Conservation (phyloP, 2,888 invertebrate species). For the Oxycera nigricornis region DNA sequence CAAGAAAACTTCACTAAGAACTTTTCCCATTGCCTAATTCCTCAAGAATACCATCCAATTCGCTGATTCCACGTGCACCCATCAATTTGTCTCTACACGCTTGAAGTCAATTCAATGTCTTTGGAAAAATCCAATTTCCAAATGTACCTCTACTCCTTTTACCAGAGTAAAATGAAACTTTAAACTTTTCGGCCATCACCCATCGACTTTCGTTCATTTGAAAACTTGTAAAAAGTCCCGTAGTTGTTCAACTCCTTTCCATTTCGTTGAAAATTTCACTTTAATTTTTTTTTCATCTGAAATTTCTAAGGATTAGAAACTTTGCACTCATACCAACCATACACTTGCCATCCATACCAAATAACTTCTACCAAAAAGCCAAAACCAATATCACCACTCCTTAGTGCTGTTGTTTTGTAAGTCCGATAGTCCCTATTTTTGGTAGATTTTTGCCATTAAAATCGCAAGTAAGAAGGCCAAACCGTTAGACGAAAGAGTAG, state of each 20-base stretch:
- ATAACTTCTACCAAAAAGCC: conserved; percentile 4
- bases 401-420: neutral
- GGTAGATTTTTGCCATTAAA: neutral
- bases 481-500: neutral
- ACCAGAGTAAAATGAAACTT: too few species aligned
- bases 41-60: too few species aligned
- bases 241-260: neutral
- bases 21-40: too few species aligned
- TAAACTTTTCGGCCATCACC: too few species aligned
- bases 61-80: too few species aligned
- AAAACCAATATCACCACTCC: conserved; percentile 14
- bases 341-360: neutral
- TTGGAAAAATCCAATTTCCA: too few species aligned
- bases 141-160: too few species aligned
- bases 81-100: too few species aligned
- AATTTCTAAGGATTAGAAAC: conserved; percentile 18
- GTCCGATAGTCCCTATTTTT: neutral
- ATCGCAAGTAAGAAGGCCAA: neutral
- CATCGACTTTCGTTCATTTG: too few species aligned
- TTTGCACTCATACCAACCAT: neutral
- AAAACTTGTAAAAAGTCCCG: neutral
- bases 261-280: neutral
- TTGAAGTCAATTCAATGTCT: too few species aligned
- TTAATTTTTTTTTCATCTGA: neutral
- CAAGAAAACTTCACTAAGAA: too few species aligned